Evolutionary conservation across 2,113 vertebrate species (phyloP).

Genomic region (Festucalex cinctus): DNA sequence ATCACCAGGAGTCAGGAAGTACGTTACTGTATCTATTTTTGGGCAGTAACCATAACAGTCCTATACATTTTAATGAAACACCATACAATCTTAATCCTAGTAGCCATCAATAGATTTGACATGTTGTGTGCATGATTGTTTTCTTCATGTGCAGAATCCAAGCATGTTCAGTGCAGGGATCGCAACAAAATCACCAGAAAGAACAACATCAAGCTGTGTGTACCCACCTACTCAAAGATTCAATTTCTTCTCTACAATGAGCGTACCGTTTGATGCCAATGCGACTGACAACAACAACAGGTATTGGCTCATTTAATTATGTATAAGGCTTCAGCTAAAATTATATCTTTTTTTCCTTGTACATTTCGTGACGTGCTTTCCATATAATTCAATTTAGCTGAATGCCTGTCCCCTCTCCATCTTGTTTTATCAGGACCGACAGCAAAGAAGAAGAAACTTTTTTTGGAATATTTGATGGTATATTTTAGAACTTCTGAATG

Average conservation of each 20-base stretch:
- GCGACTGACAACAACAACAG: conserved; percentile 31
- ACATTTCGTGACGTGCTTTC: background rate
- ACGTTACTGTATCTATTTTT: too few species aligned
- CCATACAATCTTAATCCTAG: background rate
- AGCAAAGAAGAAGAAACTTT: conserved; percentile 77
- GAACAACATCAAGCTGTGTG: conserved; percentile 11
- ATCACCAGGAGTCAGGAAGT: background rate
- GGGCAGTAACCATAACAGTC: too few species aligned
- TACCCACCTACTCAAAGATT: conserved; percentile 20
- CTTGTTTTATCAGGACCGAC: conserved; percentile 52
- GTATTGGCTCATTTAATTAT: conserved; percentile 27
- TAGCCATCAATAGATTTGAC: background rate
- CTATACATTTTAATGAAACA: background rate
- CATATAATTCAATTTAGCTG: background rate
- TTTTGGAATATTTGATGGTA: conserved; percentile 89
- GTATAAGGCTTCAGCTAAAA: background rate
- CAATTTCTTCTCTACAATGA: conserved; percentile 59
- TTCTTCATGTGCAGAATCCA: conserved; percentile 36
- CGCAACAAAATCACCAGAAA: conserved; percentile 15
- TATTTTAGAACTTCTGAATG: conserved; percentile 75
- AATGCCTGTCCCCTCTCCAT: background rate
- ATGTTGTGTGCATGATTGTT: background rate
- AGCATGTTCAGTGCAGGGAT: conserved; percentile 25
- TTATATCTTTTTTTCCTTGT: background rate
- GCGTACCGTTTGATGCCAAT: background rate